These are phyloP conservation scores for Colius striatus DNA, from an alignment of 2,113 vertebrate genomes.

Conservation along the genomic window DNA sequence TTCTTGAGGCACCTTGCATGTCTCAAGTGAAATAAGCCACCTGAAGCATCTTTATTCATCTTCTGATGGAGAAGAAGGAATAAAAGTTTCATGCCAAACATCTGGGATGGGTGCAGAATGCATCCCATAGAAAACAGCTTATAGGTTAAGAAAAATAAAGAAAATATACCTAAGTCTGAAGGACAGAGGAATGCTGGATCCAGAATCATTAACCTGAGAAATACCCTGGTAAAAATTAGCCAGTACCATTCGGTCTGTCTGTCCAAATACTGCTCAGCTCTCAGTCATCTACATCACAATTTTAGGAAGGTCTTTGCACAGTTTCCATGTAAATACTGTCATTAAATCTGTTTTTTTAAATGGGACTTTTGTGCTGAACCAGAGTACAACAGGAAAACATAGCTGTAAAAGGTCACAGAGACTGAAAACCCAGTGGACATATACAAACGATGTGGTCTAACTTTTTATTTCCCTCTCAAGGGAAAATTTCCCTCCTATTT, in stretches of 20 bases:
- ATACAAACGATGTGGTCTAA: not conserved
- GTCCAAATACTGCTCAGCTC: not conserved
- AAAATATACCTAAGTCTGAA: not conserved
- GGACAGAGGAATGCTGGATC: not conserved
- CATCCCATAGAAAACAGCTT: not conserved
- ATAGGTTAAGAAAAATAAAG: not conserved
- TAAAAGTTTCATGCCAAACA: not conserved
- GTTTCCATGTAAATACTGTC: not conserved
- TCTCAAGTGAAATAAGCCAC: not conserved
- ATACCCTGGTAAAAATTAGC: not conserved
- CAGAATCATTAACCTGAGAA: not conserved
- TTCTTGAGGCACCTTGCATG: not conserved
- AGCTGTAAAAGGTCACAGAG: not conserved
- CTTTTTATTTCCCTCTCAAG: not conserved
- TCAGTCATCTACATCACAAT: not conserved
- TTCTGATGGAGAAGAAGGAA: not conserved
- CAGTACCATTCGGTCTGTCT: not conserved
- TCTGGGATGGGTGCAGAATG: not conserved
- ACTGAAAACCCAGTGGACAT: not conserved
- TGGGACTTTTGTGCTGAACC: accelerated
- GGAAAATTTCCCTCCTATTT: not conserved
- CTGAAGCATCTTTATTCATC: not conserved
- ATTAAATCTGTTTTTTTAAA: not conserved
- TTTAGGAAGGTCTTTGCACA: not conserved
- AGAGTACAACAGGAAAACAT: not conserved